Percentiles rank a stretch among this genome's conserved stretches.
These are phyloP conservation scores for Caerostris extrusa DNA, from an alignment of 1,140 invertebrate genomes.

Conservation along the genomic window DNA sequence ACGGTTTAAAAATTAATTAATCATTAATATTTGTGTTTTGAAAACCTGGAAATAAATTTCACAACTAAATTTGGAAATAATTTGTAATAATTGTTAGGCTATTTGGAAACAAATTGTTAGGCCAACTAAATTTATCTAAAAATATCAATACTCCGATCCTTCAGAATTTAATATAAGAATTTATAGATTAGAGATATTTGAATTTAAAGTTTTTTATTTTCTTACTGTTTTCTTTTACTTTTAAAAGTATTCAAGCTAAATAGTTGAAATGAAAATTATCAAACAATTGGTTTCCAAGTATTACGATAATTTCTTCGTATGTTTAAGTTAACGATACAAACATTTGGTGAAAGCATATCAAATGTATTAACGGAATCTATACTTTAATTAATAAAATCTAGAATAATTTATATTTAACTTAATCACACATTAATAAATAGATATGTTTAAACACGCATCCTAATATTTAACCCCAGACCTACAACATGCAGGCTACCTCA, in stretches of 20 bases:
- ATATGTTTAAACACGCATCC: conserved; percentile 19
- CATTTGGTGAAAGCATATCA: neutral
- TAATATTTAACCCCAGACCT: neutral
- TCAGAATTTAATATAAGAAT: no score
- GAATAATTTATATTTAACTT: neutral
- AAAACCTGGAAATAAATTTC: no score
- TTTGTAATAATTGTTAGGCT: no score
- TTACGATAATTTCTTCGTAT: no score
- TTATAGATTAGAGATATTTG: no score
- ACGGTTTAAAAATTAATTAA: no score
- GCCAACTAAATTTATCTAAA: no score
- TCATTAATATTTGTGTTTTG: no score
- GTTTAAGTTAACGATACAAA: neutral
- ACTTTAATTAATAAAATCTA: neutral
- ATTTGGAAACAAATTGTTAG: no score
- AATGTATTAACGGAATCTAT: neutral
- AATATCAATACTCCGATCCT: no score
- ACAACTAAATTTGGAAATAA: no score
- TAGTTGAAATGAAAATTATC: neutral
- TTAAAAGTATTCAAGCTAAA: neutral
- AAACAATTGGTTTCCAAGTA: neutral
- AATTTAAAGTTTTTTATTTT: neutral
- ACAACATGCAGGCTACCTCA: conserved; percentile 10
- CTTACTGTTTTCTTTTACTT: neutral
- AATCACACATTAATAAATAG: neutral